Conservation (phyloP, 1,140 invertebrate genomes). For the Limonius californicus region DNA sequence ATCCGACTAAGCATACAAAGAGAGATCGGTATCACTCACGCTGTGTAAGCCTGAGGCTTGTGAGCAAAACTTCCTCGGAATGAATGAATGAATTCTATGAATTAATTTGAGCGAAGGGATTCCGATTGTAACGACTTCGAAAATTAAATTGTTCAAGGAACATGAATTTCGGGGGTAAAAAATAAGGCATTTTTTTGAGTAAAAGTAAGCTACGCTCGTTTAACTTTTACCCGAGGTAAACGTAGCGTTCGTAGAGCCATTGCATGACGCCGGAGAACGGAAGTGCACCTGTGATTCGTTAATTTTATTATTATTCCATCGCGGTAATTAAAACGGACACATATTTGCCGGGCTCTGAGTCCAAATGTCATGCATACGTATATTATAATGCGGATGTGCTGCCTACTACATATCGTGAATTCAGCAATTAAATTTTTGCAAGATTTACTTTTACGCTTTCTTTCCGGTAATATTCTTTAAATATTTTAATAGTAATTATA, state of each 20-base stretch:
- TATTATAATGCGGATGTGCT: too few relatives aligned
- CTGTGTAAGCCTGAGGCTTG: neutral
- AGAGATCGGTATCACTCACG: neutral
- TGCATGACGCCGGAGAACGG: slow-evolving; percentile 20
- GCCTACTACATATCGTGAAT: too few relatives aligned
- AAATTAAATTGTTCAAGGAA: too few relatives aligned
- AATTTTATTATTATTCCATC: slow-evolving; percentile 38
- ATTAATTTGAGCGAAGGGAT: too few relatives aligned
- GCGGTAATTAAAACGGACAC: slow-evolving; percentile 35
- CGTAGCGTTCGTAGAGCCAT: neutral
- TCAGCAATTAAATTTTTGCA: too few relatives aligned
- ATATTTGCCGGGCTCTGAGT: slow-evolving; percentile 10
- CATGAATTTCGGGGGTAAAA: too few relatives aligned
- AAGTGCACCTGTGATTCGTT: slow-evolving; percentile 40
- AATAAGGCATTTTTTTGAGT: too few relatives aligned
- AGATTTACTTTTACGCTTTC: too few relatives aligned
- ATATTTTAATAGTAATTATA: too few relatives aligned
- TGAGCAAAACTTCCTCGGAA: neutral
- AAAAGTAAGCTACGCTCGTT: neutral
- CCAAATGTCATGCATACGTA: slow-evolving; percentile 17
- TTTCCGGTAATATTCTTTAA: too few relatives aligned
- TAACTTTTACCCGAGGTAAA: neutral
- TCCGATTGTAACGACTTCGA: too few relatives aligned
- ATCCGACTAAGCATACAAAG: neutral
- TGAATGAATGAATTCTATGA: too few relatives aligned